phyloP scores from a whole-genome alignment of 2,888 invertebrate genomes.

The Protophormia terraenovae region DNA sequence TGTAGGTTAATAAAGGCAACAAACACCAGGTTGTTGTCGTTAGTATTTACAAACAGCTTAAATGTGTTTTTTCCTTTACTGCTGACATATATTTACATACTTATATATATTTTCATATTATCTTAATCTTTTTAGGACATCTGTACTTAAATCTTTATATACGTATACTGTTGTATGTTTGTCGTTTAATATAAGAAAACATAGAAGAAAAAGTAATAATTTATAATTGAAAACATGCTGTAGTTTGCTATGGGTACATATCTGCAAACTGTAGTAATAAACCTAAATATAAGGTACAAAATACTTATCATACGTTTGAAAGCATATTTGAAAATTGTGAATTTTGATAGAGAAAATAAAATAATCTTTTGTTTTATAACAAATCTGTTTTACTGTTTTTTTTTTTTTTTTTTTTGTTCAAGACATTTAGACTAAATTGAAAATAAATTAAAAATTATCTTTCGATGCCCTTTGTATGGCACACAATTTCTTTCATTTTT shows the following conservation, averaged over 20 bases:
- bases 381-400: no score
- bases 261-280: conserved; percentile 73
- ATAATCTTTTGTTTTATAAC: not conserved
- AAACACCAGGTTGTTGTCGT: no score
- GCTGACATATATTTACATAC: not conserved
- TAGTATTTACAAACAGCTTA: not conserved
- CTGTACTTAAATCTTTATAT: not conserved
- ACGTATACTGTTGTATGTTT: not conserved
- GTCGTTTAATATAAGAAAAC: no score
- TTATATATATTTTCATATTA: not conserved
- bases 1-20: not conserved
- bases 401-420: no score
- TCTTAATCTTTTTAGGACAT: not conserved
- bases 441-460: no score
- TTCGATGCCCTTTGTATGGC: no score
- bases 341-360: not conserved
- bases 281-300: conserved; percentile 73
- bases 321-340: not conserved
- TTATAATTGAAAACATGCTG: not conserved
- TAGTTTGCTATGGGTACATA: conserved; percentile 44
- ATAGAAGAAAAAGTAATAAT: not conserved
- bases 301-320: no score
- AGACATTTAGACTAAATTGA: no score
- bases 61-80: not conserved
- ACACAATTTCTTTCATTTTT: no score